Evolutionary conservation across 30 jellyfish, hydroid and myxozoan genomes (phyloP), one percentile per base, ranked within the genome.

Genomic region (Turritopsis rubra): DNA sequence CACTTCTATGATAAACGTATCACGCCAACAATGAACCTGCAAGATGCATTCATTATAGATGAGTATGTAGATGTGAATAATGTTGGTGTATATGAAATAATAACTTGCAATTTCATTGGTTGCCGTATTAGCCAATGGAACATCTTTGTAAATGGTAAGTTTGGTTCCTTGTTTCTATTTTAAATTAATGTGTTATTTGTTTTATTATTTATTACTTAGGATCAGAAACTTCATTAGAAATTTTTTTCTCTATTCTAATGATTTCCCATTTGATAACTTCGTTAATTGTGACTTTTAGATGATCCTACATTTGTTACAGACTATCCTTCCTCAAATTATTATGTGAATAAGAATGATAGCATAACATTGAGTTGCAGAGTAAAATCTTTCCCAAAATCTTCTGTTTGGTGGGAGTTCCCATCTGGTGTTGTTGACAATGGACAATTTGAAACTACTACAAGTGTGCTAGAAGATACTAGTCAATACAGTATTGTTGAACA

Each of bases 31-130:
- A 74, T 16, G 19, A 24, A 13, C 13, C 17, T 74, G 17, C 60
- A 26, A 74, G 52, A 26, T 16, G 65, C 82, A 1, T 23, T 16
- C 27, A 8, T 74, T 74, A n/a, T 21, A 20, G 23, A 30, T 1
- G 9, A 16, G 23, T 7, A 26, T 1, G 16, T 17, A 26, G 17
- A 66, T 66, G 8, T n/a, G 29, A 17, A 9, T 18, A 17, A 26
- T 25, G 54, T 18, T 29, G 82, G 82, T 74, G 52, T 74, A 9
- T 74, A 74, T 29, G 18, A 74, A 26, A 74, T 74, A 16, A 20
- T 16, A 23, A 9, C 82, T 7, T 74, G 82, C 60, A 74, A 74
- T 74, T 29, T 74, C 8, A 71, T 74, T 74, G 82, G 82, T 21
- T 74, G 82, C 23, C 28, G 23, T 16, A 4, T 52, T 23, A 41